phyloP scores from a whole-genome alignment of 1,140 invertebrate species.

The Drosophila sproati region DNA sequence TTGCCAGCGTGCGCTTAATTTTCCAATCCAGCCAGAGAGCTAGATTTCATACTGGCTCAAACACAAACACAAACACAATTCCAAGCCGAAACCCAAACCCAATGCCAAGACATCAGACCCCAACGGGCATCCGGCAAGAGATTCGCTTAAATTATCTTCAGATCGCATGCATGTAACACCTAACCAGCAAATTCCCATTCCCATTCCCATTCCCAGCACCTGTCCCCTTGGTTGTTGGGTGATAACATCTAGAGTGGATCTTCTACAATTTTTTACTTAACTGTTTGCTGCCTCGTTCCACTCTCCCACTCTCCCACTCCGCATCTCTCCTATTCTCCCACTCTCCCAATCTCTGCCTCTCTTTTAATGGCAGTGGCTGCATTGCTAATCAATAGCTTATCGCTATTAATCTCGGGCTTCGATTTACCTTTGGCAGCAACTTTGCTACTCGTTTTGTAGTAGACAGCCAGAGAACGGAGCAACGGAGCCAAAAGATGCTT shows the following conservation, averaged over 20 bases:
- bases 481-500: background rate
- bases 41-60: too few species aligned
- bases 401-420: constrained; percentile 81
- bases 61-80: too few species aligned
- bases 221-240: constrained; percentile 10
- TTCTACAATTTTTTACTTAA: constrained; percentile 47
- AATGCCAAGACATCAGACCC: too few species aligned
- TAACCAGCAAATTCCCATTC: constrained; percentile 27
- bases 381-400: constrained; percentile 82
- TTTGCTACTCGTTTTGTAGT: constrained; percentile 76
- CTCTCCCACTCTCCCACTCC: background rate
- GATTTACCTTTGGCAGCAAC: constrained; percentile 76
- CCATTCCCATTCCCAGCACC: background rate
- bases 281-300: constrained; percentile 21
- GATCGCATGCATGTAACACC: constrained; percentile 77
- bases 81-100: background rate
- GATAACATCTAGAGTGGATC: constrained; percentile 71
- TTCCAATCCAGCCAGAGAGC: constrained; percentile 27
- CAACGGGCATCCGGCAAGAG: constrained; percentile 37
- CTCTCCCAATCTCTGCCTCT: background rate
- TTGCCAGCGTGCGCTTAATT: constrained; percentile 82
- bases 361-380: constrained; percentile 63
- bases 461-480: constrained; percentile 6
- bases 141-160: constrained; percentile 71
- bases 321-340: background rate